Evolutionary conservation across 37 sponge, comb jelly and placozoan genomes (phyloP).

Genomic region (Halisarca cf. caerulea): DNA sequence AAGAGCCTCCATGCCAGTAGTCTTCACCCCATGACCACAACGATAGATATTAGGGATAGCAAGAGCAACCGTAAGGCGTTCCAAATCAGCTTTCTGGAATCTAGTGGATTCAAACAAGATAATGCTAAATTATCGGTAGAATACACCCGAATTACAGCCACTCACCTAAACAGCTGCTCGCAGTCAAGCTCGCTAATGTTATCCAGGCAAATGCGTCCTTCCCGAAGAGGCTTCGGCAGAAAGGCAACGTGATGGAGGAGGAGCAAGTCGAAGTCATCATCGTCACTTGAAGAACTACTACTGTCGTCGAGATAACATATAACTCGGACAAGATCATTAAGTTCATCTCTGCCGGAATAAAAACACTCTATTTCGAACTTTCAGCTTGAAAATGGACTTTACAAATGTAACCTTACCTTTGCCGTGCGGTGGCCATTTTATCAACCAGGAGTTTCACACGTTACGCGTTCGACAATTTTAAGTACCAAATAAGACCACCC

Average conservation of each 20-base stretch:
- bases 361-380: background rate
- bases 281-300: background rate
- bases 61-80: background rate
- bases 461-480: no score
- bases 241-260: background rate
- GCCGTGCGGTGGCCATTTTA: no score
- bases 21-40: background rate
- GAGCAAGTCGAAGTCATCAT: background rate
- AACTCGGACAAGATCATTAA: background rate
- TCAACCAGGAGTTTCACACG: no score
- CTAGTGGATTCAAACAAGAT: background rate
- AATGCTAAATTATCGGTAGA: background rate
- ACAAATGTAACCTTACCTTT: no score
- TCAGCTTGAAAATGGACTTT: background rate
- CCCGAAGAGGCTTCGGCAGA: background rate
- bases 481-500: no score
- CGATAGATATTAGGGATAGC: background rate
- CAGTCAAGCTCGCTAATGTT: background rate
- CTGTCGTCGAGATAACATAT: background rate
- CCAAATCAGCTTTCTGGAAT: background rate
- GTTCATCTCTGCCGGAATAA: background rate
- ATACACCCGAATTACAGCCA: background rate
- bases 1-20: slow-evolving; percentile 2
- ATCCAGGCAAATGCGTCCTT: background rate
- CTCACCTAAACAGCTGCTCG: background rate